phyloP scores from a whole-genome alignment of 2,888 invertebrate genomes.

The Liposcelis brunnea region DNA sequence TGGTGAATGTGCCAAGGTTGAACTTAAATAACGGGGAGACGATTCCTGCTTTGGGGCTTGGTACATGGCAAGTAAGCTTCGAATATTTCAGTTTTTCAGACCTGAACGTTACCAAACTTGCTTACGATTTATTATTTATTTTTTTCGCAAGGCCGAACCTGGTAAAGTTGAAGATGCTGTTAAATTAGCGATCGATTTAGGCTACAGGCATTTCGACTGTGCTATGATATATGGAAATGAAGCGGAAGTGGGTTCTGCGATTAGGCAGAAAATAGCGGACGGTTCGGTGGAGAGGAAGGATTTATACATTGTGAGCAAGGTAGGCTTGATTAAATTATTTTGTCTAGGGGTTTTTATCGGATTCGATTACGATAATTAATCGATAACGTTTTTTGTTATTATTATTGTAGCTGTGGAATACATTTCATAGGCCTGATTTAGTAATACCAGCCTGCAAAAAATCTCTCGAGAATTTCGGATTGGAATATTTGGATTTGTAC shows the following conservation, averaged over 20 bases:
- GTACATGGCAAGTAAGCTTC: constrained; percentile 13
- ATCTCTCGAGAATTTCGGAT: constrained; percentile 51
- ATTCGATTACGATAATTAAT: too few relatives aligned
- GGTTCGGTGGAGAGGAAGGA: constrained; percentile 28
- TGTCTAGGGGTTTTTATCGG: neutral
- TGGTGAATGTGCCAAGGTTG: too few relatives aligned
- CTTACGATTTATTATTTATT: too few relatives aligned
- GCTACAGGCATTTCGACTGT: constrained; percentile 48
- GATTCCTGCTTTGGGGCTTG: constrained; percentile 10
- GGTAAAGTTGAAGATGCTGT: constrained; percentile 31
- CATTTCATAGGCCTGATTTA: constrained; percentile 60
- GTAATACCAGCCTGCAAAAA: constrained; percentile 51
- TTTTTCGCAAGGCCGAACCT: constrained; percentile 30
- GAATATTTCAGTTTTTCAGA: too few relatives aligned
- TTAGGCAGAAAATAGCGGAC: constrained; percentile 26
- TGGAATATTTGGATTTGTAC: constrained; percentile 72
- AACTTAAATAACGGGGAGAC: neutral
- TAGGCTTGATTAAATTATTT: constrained; percentile 14
- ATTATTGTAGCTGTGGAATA: constrained; percentile 75
- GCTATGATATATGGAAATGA: constrained; percentile 28
- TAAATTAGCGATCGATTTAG: constrained; percentile 37
- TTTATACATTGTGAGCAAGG: constrained; percentile 27
- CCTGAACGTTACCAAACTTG: too few relatives aligned
- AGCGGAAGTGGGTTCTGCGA: constrained; percentile 25
- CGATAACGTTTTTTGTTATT: too few relatives aligned